Evolutionary conservation across 2,113 vertebrate species (phyloP), one percentile per base, ranked within the genome.

Genomic region (Calypte anna): DNA sequence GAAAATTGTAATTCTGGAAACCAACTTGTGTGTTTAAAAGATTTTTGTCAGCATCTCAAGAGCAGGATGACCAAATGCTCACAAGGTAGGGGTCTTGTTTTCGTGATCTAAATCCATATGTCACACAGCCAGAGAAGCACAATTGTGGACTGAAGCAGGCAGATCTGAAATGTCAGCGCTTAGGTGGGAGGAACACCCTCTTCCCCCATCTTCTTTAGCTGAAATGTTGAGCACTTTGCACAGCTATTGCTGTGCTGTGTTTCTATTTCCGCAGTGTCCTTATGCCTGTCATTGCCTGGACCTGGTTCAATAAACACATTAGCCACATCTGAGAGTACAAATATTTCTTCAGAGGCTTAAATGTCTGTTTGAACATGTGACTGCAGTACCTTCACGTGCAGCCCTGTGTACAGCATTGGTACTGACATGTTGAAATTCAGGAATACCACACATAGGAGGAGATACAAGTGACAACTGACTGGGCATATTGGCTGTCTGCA

Each of bases 311-410:
- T 94, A 96, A 95, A 94, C 92, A 92, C 91, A 94, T 93, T 95
- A 95, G 86, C 79, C 68, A 88, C 91, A 94, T 95, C 92, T 61
- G 86, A 95, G 80, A 91, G 92, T 92, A 84, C 80, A 96, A 95
- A 96, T 96, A 95, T 96, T 96, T 96, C 91, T 96, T 94, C 92
- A 96, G 88, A 84, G 80, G 77, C 95, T 96, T 96, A 95, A 95
- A 95, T 91, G 82, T 93, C 80, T 96, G 0, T 95, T 95, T 92
- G 82, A 92, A 92, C 91, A 88, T 88, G 83, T 68, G 92, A 92
- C 68, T 93, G 61, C 88, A 50, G 69, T 64, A 77, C 63, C 68
- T 63, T 20, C 57, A 84, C 1, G 0, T 93, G 80, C 69, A 57
- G 53, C 53, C 36, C 53, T 53, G 31, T 70, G 9, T 13, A 19